Conservation (phyloP, 2,797 vertebrate species). For the Amphiprion clarkii region DNA sequence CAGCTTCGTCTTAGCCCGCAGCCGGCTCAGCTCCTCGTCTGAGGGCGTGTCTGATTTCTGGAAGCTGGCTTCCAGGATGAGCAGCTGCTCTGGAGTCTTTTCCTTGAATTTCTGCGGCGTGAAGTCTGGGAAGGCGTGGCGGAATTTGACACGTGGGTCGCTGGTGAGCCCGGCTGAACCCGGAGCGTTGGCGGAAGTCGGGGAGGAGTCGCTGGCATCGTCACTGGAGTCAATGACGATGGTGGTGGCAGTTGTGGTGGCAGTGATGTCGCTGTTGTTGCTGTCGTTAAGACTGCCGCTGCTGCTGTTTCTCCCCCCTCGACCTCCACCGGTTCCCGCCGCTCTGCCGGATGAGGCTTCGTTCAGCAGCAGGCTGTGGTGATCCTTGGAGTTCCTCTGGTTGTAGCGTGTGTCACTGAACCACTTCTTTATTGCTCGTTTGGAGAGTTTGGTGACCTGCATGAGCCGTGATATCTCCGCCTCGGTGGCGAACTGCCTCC, state of each 20-base stretch:
- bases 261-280: slow-evolving; percentile 69
- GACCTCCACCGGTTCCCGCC: background rate
- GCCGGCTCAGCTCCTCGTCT: slow-evolving; percentile 93
- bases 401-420: slow-evolving; percentile 99
- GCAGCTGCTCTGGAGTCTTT: slow-evolving; percentile 93
- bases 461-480: slow-evolving; percentile 95
- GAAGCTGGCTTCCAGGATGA: slow-evolving; percentile 92
- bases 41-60: slow-evolving; percentile 87
- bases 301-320: slow-evolving; percentile 4
- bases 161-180: slow-evolving; percentile 54
- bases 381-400: slow-evolving; percentile 96
- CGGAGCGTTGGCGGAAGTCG: slow-evolving; percentile 10
- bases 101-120: slow-evolving; percentile 95
- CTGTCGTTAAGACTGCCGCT: slow-evolving; percentile 36
- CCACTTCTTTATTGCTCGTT: slow-evolving; percentile 99
- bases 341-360: slow-evolving; percentile 7
- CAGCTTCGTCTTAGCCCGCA: slow-evolving; percentile 92
- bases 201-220: slow-evolving; percentile 84
- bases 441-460: slow-evolving; percentile 95
- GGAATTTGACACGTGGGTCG: slow-evolving; percentile 85
- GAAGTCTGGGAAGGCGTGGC: slow-evolving; percentile 92
- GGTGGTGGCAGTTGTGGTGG: slow-evolving; percentile 80
- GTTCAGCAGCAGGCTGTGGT: slow-evolving; percentile 77
- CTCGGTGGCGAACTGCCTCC: slow-evolving; percentile 94
- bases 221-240: slow-evolving; percentile 97